These are phyloP conservation scores for Pyralis farinalis DNA, from an alignment of 2,888 invertebrate species.

Conservation along the genomic window DNA sequence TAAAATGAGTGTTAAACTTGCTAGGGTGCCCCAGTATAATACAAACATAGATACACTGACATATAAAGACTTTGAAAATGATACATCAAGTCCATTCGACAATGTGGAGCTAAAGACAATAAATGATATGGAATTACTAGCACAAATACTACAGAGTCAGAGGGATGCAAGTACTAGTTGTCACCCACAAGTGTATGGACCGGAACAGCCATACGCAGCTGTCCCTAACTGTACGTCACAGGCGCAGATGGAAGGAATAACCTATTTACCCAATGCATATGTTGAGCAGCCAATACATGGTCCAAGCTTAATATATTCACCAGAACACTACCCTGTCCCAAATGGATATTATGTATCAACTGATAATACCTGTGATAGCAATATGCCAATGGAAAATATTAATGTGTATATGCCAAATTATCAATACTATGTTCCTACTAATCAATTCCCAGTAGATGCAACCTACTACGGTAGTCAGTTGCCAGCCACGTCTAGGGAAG, in stretches of 20 bases:
- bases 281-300: constrained; percentile 55
- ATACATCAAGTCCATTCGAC: constrained; percentile 96
- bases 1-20: constrained; percentile 52
- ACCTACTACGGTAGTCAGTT: constrained; percentile 46
- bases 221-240: constrained; percentile 56
- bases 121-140: constrained; percentile 94
- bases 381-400: constrained; percentile 42
- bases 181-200: constrained; percentile 36
- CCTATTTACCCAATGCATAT: constrained; percentile 63
- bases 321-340: constrained; percentile 50
- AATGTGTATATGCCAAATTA: constrained; percentile 63
- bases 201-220: constrained; percentile 41
- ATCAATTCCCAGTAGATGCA: constrained; percentile 43
- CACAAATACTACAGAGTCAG: constrained; percentile 85
- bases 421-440: constrained; percentile 60
- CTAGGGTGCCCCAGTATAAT: constrained; percentile 48
- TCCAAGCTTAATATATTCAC: constrained; percentile 54
- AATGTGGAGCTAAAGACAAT: constrained; percentile 95
- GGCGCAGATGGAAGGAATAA: constrained; percentile 52
- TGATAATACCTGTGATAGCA: constrained; percentile 41
- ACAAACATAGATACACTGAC: constrained; percentile 66
- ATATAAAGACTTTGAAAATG: constrained; percentile 93
- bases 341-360: constrained; percentile 58
- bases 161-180: constrained; percentile 47
- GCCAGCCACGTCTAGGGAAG: constrained; percentile 39